These are phyloP conservation scores for Myotis lucifugus DNA, from an alignment of 2,113 vertebrate genomes.

Conservation along the genomic window DNA sequence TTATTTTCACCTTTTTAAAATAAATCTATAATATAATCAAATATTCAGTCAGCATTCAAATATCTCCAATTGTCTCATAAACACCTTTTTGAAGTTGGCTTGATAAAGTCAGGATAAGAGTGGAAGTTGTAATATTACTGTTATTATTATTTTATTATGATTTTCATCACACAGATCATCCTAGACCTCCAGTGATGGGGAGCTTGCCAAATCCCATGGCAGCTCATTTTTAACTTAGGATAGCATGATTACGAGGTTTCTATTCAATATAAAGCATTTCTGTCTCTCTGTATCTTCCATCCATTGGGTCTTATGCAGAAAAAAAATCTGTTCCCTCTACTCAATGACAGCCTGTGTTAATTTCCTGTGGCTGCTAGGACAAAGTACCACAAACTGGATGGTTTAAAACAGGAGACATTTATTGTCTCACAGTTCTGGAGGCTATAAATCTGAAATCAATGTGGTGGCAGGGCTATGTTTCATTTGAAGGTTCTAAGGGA, in stretches of 20 bases:
- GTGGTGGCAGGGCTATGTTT: neutral
- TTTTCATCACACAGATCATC: neutral
- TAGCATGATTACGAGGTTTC: neutral
- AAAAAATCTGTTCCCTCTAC: neutral
- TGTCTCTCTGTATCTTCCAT: neutral
- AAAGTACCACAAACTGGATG: neutral
- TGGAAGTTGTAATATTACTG: neutral
- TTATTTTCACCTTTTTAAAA: neutral
- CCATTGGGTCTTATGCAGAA: neutral
- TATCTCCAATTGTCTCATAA: neutral
- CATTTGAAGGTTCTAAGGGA: neutral
- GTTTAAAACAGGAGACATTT: constrained; percentile 44
- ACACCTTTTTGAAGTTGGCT: neutral
- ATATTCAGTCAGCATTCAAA: constrained; percentile 15
- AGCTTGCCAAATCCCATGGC: neutral
- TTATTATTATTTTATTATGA: neutral
- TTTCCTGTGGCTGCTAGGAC: neutral
- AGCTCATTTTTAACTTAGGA: constrained; percentile 31
- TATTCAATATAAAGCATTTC: constrained; percentile 45
- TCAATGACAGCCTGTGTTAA: neutral
- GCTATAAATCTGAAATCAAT: constrained; percentile 36
- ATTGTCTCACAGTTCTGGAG: constrained; percentile 13
- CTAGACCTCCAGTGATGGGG: neutral
- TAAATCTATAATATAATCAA: constrained; percentile 21
- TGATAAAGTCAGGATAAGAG: neutral